Base-by-base conservation (phyloP, 2,888 invertebrate species). In the Tiphia femorata region DNA sequence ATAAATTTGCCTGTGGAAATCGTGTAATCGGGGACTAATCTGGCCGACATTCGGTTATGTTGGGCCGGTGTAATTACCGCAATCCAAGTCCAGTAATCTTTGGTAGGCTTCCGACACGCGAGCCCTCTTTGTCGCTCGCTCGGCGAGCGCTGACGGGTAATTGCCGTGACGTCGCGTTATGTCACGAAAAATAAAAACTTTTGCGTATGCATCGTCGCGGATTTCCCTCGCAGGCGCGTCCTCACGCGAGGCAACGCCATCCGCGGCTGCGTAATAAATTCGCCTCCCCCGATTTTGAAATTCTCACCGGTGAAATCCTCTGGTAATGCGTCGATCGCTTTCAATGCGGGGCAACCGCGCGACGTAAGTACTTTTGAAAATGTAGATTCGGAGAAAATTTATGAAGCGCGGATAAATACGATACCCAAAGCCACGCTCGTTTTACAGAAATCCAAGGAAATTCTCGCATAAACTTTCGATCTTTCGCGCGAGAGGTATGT, bases 121-220 rank as follows among this genome's bases (percentile, higher is more conserved):
- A 61, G 41, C 27, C 23, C 51, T 54, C 38, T 55, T 62, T 59
- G 61, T 63, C 58, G 48, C n/a, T 57, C 52, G 37, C 44, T 17
- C 27, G 42, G 35, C 49, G 17, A 30, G 49, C 61, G 20, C 33
- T 35, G 42, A 42, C 37, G 58, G 67, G 61, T 75, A 75, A 75
- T 75, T 75, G 58, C 37, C 75, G 72, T 75, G 66, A 75, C 75
- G 75, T 67, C 64, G 69, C 56, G 61, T 75, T 73, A 70, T 72
- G 71, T 67, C 64, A 72, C 50, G 65, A 55, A 52, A 53, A 53
- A 55, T 54, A 57, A 54, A 55, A 59, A 43, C 42, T 12, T 12
- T 42, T 14, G 27, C 48, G 49, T 25, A 21, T 42, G 30, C 41
- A 21, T 25, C 35, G 20, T 16, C 7, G n/a, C 7, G 41, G 8